phyloP scores from a whole-genome alignment of 2,888 invertebrate species.

The Leucozona laternaria region DNA sequence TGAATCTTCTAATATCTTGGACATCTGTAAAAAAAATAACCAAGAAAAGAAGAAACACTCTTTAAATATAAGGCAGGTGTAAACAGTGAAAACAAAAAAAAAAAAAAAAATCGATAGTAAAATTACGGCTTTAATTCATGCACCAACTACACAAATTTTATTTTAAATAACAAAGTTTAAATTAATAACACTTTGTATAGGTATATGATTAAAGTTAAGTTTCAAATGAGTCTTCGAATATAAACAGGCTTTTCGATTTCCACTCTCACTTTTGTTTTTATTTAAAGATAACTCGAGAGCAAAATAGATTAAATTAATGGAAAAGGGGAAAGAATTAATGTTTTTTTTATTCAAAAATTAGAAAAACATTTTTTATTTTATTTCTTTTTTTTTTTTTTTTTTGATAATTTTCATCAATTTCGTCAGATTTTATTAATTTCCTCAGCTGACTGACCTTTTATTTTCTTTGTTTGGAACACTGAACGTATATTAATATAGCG shows the following conservation, averaged over 20 bases:
- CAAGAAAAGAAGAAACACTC: constrained; percentile 17
- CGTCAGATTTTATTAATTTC: constrained; percentile 18
- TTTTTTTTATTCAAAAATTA: background rate
- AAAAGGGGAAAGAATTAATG: background rate
- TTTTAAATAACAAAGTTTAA: constrained; percentile 2
- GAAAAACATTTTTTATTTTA: background rate
- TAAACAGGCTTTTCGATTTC: background rate
- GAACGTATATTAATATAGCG: constrained; percentile 39
- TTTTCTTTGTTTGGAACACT: constrained; percentile 62
- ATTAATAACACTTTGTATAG: background rate
- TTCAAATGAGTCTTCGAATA: background rate
- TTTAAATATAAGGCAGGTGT: background rate
- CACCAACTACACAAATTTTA: background rate
- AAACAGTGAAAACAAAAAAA: background rate
- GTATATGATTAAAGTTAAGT: background rate
- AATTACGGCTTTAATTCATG: background rate
- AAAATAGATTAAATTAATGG: background rate
- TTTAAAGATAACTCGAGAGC: background rate
- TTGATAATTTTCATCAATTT: background rate
- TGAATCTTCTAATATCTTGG: constrained; percentile 87
- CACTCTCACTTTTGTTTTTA: constrained; percentile 21
- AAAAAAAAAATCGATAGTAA: background rate
- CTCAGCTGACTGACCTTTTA: constrained; percentile 58
- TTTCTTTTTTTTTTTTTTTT: background rate
- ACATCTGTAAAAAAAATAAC: constrained; percentile 75